phyloP scores from a whole-genome alignment of 2,888 invertebrate species.

The Diarsia dahlii region DNA sequence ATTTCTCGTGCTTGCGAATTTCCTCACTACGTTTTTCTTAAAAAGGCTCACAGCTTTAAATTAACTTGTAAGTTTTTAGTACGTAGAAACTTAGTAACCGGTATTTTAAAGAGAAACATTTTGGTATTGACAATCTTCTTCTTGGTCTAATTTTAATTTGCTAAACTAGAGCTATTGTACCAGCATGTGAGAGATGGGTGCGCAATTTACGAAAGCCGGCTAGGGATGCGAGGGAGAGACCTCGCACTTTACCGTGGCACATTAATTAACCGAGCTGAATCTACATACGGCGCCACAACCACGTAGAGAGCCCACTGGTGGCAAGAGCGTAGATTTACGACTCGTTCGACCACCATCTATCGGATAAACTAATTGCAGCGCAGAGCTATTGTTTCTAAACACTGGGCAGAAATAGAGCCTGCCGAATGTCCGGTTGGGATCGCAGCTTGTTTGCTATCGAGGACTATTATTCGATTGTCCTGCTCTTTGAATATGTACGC shows the following conservation, averaged over 20 bases:
- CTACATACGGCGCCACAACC: constrained; percentile 88
- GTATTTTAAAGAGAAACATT: constrained; percentile 2
- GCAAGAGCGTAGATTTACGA: constrained; percentile 89
- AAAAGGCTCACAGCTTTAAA: constrained; percentile 40
- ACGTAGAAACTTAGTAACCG: background rate
- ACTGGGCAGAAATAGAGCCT: constrained; percentile 84
- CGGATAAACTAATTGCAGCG: constrained; percentile 89
- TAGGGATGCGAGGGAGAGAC: constrained; percentile 83
- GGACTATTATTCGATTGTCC: constrained; percentile 83
- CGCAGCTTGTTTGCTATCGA: constrained; percentile 77
- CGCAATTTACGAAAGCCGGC: constrained; percentile 87
- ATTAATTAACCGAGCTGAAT: constrained; percentile 89
- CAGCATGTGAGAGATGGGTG: constrained; percentile 84
- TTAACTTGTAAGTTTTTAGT: constrained; percentile 15
- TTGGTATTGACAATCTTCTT: constrained; percentile 67
- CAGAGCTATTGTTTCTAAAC: constrained; percentile 89
- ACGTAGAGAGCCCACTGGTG: constrained; percentile 86
- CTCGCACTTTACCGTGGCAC: constrained; percentile 88
- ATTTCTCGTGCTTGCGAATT: constrained; percentile 62
- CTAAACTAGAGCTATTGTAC: constrained; percentile 82
- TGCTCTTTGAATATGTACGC: constrained; percentile 70
- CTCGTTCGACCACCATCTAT: constrained; percentile 89
- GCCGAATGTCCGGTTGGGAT: constrained; percentile 71
- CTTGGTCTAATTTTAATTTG: constrained; percentile 83
- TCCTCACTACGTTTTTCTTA: constrained; percentile 49